Evolutionary conservation across 2,888 invertebrate species (phyloP), one percentile per base, ranked within the genome.

Genomic region (Germaria angustata): DNA sequence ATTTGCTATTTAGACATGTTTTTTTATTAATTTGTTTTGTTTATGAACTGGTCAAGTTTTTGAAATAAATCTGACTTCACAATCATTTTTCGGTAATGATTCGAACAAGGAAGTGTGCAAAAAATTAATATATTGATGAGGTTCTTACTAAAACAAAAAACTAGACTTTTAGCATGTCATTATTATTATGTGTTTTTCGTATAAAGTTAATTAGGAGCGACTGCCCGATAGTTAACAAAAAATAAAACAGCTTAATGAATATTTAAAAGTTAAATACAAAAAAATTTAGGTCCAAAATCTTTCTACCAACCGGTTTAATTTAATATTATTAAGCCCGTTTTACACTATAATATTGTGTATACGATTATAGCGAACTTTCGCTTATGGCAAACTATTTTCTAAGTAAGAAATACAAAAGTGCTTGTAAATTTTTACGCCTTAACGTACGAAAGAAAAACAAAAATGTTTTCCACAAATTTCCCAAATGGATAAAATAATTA

Each of bases 21-120:
- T 51, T 22, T 6, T 28, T 44, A 6, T 15, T n/a, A 6, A 51
- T n/a, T 51, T 22, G 7, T 22, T 49, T 51, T 41, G 2, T 41
- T 28, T 24, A 41, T 9, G 55, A 68, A 68, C 68, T 32, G 7
- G 51, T 39, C 39, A n/a, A n/a, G n/a, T 66, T 24, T 51, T 46
- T 17, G 2, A 49, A 51, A 66, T n/a, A 65, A 20, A 34, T n/a
- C n/a, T 34, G 34, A 11, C 32, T 34, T 65, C 20, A 22, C 34
- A 20, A 11, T 36, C n/a, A 24, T 51, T 6, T n/a, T n/a, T n/a
- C n/a, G 22, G 1, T 32, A n/a, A 55, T 34, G 22, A 11, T 22
- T 32, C 17, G 9, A 57, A 57, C 44, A 44, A 69, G 71, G 57
- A 59, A 71, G 59, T 71, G 44, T 59, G 34, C 44, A 46, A 44